phyloP scores from a whole-genome alignment of 2,113 vertebrate species.

The Dunckerocampus dactyliophorus region DNA sequence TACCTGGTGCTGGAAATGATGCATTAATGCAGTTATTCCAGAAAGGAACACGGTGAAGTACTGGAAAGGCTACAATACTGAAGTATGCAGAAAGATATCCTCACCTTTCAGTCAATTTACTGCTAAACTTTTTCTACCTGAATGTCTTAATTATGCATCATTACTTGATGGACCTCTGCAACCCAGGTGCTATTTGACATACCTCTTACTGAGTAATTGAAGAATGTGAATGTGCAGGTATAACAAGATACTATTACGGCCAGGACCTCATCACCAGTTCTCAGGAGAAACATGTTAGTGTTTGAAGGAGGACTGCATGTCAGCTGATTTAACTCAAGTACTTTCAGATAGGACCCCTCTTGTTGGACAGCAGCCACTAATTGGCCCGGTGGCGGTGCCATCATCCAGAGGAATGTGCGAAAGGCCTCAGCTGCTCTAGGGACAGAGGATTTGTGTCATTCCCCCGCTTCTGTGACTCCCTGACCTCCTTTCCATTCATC shows the following conservation, averaged over 20 bases:
- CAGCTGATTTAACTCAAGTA: constrained; percentile 24
- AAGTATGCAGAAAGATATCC: too few relatives aligned
- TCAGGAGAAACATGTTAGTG: constrained; percentile 2
- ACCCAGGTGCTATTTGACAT: constrained; percentile 32
- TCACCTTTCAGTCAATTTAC: neutral
- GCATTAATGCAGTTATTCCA: too few relatives aligned
- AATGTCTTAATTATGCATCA: too few relatives aligned
- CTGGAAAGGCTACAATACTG: neutral
- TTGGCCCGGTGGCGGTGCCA: constrained; percentile 41
- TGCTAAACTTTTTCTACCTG: neutral
- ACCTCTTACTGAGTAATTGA: constrained; percentile 24
- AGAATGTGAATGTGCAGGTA: constrained; percentile 35
- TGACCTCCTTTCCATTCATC: constrained; percentile 25
- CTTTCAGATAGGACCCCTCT: constrained; percentile 26
- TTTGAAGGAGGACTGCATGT: constrained; percentile 24
- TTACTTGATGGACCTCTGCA: constrained; percentile 15
- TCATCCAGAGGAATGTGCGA: constrained; percentile 47
- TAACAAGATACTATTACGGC: constrained; percentile 13
- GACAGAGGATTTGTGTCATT: constrained; percentile 43
- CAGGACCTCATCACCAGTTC: constrained; percentile 11
- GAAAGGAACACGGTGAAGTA: too few relatives aligned
- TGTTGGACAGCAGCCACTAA: constrained; percentile 48
- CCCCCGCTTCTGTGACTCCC: constrained; percentile 21
- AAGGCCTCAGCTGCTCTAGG: constrained; percentile 36
- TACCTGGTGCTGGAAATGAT: too few relatives aligned